Conservation (phyloP, 2,113 vertebrate species). For the Rhagologus leucostigma region DNA sequence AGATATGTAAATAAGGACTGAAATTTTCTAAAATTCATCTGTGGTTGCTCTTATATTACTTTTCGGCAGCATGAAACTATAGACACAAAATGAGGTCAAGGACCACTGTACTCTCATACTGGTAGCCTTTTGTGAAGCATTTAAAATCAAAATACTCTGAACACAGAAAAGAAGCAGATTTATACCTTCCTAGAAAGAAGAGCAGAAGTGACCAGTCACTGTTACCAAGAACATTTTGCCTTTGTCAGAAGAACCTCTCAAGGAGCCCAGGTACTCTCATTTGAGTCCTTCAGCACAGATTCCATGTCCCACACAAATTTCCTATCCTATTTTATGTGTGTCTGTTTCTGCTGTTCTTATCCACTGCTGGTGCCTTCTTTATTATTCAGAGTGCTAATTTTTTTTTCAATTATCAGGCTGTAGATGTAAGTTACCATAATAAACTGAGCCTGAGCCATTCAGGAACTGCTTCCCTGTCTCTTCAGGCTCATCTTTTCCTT, state of each 20-base stretch:
- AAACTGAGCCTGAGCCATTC: neutral
- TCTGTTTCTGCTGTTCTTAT: neutral
- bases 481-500: neutral
- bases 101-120: neutral
- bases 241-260: neutral
- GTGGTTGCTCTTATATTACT: neutral
- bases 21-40: neutral
- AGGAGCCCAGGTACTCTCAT: neutral
- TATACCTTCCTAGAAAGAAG: neutral
- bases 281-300: neutral
- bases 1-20: neutral
- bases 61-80: neutral
- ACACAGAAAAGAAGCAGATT: neutral
- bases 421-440: neutral
- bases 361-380: neutral
- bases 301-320: neutral
- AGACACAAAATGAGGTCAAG: neutral
- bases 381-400: neutral
- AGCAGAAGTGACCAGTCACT: neutral
- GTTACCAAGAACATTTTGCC: neutral
- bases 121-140: neutral
- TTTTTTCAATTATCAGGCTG: neutral
- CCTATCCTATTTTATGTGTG: neutral
- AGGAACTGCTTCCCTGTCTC: neutral
- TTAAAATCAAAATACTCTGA: neutral